Base-by-base conservation (phyloP, 2,797 vertebrate species). In the Pelobates cultripes region DNA sequence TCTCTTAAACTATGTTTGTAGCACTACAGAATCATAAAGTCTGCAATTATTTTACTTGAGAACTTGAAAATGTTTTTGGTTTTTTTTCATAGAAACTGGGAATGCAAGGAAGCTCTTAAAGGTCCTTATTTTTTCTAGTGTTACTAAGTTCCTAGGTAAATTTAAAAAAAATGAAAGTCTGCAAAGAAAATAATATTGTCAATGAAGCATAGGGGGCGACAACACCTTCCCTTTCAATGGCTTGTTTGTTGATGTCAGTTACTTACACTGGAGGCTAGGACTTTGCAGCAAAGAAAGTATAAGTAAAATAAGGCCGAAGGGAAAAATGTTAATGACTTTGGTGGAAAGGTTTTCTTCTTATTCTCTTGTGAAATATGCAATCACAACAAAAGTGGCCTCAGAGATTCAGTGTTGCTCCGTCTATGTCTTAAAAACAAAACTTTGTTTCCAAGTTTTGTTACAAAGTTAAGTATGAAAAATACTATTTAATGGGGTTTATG, bases 291-390 rank as follows among this genome's bases (percentile, higher is more conserved):
- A 51, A 53, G 80, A 60, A 43, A 69, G 43, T 28, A 47, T 51
- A 82, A 61, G 70, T 63, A 47, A 83, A 45, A 44, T 53, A 47
- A 47, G 67, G 51, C 81, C 70, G 28, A 57, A 43, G 28, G 81
- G 76, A 70, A 64, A 57, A 51, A 17, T 69, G 40, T 51, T 74
- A 70, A 78, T 61, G 70, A 43, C 63, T 69, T 74, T 60, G 70
- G 68, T 74, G 81, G 81, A 74, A 81, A 78, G 69, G 51, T 42
- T 74, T 42, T 78, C 69, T 45, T 12, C 43, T 51, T 70, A 3
- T 42, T 83, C 70, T 76, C 70, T 17, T 15, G 75, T 69, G 75
- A 47, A 78, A 74, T 69, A 17, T 78, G 43, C 68, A 66, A 82
- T 72, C 69, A 60, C 44, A 78, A 67, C 70, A 78, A 78, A 78